These are phyloP conservation scores for Thymelicus lineola DNA, from an alignment of 2,888 invertebrate genomes.

Conservation along the genomic window DNA sequence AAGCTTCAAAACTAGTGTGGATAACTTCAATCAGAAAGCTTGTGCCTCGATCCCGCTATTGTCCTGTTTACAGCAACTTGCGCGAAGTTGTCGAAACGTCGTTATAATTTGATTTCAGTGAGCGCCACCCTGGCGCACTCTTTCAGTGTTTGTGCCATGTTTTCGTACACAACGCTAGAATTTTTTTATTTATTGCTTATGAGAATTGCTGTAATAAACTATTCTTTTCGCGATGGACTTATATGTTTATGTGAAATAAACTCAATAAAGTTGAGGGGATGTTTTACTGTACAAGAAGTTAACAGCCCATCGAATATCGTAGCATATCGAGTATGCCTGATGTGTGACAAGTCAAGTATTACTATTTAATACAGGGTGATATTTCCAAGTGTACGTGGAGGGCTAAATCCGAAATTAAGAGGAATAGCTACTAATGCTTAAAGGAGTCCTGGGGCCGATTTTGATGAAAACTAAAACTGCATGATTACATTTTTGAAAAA, in stretches of 20 bases:
- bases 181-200: constrained; percentile 33
- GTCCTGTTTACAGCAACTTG: constrained; percentile 34
- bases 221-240: constrained; percentile 7
- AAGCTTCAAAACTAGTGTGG: not conserved
- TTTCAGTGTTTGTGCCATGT: constrained; percentile 17
- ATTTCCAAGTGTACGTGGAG: too few species aligned
- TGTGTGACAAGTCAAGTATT: too few species aligned
- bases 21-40: not conserved
- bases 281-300: not conserved
- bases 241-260: constrained; percentile 6
- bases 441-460: too few species aligned
- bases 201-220: constrained; percentile 16
- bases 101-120: constrained; percentile 29
- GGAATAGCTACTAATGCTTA: too few species aligned
- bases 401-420: too few species aligned
- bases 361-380: too few species aligned
- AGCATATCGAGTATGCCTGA: too few species aligned
- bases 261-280: not conserved
- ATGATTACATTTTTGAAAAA: too few species aligned
- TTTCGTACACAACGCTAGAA: constrained; percentile 18
- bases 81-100: constrained; percentile 33
- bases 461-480: too few species aligned
- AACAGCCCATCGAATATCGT: too few species aligned
- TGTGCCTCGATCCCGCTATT: constrained; percentile 13
- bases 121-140: constrained; percentile 23